A percentile compares a stretch with the other conserved stretches of the same genome.
These are phyloP conservation scores for Drosophila differens DNA, from an alignment of 2,888 invertebrate species.

Conservation along the genomic window DNA sequence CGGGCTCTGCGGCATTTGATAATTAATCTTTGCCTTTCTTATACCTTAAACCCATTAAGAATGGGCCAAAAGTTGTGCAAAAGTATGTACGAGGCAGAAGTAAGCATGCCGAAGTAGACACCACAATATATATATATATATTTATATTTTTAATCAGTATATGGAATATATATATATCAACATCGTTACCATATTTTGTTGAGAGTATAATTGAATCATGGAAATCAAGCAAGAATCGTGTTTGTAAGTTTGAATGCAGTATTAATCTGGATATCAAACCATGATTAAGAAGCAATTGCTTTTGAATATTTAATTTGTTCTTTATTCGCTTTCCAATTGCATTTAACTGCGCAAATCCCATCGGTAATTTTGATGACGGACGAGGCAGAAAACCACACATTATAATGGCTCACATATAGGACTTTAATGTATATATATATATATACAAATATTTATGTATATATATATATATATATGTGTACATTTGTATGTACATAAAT, in stretches of 20 bases:
- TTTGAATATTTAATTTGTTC: neutral
- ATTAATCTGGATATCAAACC: neutral
- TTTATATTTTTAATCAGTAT: neutral
- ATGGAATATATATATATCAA: neutral
- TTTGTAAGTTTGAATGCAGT: neutral
- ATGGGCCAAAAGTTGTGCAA: neutral
- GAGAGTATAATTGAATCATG: neutral
- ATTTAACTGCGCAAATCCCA: slow-evolving; percentile 28
- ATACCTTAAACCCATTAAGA: neutral
- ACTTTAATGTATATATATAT: neutral
- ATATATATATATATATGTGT: neutral
- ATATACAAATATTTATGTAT: neutral
- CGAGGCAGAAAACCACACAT: slow-evolving; percentile 4
- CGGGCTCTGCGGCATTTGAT: neutral
- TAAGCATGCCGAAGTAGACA: neutral
- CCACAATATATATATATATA: neutral
- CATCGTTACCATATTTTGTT: neutral
- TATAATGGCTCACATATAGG: slow-evolving; percentile 17
- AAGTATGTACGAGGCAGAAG: neutral
- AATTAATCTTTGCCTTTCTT: slow-evolving; percentile 2
- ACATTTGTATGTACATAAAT: slow-evolving; percentile 7
- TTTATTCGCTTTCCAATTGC: neutral
- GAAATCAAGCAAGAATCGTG: neutral
- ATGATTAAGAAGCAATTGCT: neutral
- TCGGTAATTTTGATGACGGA: slow-evolving; percentile 12